Percentiles rank a stretch among this genome's conserved stretches.
These are phyloP conservation scores for Epizoanthus rinbou DNA, from an alignment of 92 coral and sea anemone species.

Conservation along the genomic window DNA sequence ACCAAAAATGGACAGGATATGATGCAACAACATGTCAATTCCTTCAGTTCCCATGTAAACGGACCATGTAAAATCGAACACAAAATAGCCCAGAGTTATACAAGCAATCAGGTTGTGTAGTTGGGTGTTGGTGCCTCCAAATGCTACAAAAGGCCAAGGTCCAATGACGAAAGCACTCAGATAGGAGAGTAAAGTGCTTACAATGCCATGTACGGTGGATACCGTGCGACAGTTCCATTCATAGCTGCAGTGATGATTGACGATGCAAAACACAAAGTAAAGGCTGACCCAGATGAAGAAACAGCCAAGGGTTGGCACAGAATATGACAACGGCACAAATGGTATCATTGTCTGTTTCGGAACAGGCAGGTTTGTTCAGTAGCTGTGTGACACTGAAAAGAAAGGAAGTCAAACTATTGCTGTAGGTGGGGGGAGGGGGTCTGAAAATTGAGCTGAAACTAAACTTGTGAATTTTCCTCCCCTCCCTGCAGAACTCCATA, in stretches of 20 bases:
- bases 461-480: too few relatives aligned
- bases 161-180: constrained; percentile 88
- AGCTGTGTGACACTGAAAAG: too few relatives aligned
- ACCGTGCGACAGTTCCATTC: constrained; percentile 95
- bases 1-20: constrained; percentile 67
- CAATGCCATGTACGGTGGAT: constrained; percentile 73
- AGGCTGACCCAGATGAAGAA: constrained; percentile 76
- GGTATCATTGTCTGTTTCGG: too few relatives aligned
- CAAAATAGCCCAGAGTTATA: constrained; percentile 83
- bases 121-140: constrained; percentile 81
- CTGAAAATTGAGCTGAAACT: too few relatives aligned
- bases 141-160: constrained; percentile 91
- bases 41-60: constrained; percentile 93
- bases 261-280: constrained; percentile 67
- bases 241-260: constrained; percentile 61
- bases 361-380: too few relatives aligned
- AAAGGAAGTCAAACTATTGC: too few relatives aligned
- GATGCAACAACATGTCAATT: constrained; percentile 84
- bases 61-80: constrained; percentile 93
- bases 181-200: constrained; percentile 61
- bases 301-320: constrained; percentile 17
- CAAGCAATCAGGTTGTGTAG: constrained; percentile 76
- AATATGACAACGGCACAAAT: neutral
- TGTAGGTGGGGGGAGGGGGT: too few relatives aligned
- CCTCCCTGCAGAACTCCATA: too few relatives aligned